Base-by-base conservation (phyloP, 2,113 vertebrate species). In the Cyprinodon tularosa region DNA sequence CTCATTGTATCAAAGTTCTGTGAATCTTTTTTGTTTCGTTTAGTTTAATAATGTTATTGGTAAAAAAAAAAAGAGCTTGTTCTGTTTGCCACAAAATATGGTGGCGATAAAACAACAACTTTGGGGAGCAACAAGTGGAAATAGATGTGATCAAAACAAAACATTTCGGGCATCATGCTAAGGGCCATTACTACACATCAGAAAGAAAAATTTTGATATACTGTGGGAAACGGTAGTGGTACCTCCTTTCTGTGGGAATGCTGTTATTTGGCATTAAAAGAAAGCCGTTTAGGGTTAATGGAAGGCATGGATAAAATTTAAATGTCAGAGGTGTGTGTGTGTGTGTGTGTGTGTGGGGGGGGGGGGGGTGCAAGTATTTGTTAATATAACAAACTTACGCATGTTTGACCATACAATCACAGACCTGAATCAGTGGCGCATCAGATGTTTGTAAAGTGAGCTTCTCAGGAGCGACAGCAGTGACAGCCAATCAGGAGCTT, bases 1-100 rank as follows among this genome's bases (percentile, higher is more conserved):
- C 68, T 20, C 83, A 84, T 78, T 87, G 75, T 74, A 66, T 57
- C 44, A 88, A 82, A 73, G 75, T 62, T 53, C 79, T 82, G 65
- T 82, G 50, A 62, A 68, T 86, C 66, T 68, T 78, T 89, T 64
- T 72, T 59, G 71, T 72, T 64, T 20, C 17, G 10, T 84, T 84
- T 69, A 64, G 89, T 38, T 17, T 62, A 37, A 38, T 38, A 14
- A 5, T 2, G 14, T 29, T 47, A 2, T n/a, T 3, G 12, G 29
- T 29, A 14, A 36, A 14, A 39, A 17, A 29, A 47, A 9, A 47
- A 11, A 7, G 50, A 20, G 17, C 2, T 10, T 57, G 7, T 9
- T 20, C 20, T n/a, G 50, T 57, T 57, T 57, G 50, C 50, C 20
- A 8, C 50, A 57, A n/a, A 8, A 57, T n/a, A 8, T 57, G 10